Percentiles rank a stretch among this genome's conserved stretches.
phyloP scores from a whole-genome alignment of 1,140 invertebrate genomes.

The Macrosteles quadrilineatus region DNA sequence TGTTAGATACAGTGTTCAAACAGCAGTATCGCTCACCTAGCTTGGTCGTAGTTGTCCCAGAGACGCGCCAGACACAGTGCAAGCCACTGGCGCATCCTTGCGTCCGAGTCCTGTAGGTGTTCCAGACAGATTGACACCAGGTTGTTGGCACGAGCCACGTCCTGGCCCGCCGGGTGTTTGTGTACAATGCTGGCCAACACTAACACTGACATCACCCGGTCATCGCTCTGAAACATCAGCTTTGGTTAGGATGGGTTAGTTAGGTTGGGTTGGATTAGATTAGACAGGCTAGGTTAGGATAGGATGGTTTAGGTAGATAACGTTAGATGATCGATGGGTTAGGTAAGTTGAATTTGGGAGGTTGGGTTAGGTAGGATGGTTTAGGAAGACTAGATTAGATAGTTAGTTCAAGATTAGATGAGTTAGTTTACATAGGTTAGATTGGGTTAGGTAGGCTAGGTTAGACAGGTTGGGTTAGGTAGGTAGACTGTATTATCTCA shows the following conservation, averaged over 20 bases:
- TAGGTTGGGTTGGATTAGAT: not conserved
- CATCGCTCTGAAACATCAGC: conserved; percentile 67
- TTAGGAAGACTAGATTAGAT: too few species aligned
- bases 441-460: too few species aligned
- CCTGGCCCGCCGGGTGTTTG: conserved; percentile 82
- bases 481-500: too few species aligned
- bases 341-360: too few species aligned
- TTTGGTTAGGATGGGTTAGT: not conserved
- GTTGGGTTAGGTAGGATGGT: too few species aligned
- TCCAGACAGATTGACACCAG: conserved; percentile 89
- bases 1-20: too few species aligned
- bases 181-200: conserved; percentile 91
- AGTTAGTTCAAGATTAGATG: too few species aligned
- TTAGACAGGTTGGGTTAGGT: too few species aligned
- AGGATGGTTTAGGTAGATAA: too few species aligned
- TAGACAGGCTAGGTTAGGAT: too few species aligned
- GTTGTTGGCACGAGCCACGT: conserved; percentile 82
- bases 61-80: conserved; percentile 90
- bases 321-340: too few species aligned
- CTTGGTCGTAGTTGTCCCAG: conserved; percentile 92
- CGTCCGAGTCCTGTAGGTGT: conserved; percentile 65
- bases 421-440: too few species aligned
- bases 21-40: conserved; percentile 56
- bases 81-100: conserved; percentile 85
- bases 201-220: conserved; percentile 89